Conservation (phyloP, 2,113 vertebrate species). For the Pomatostomus ruficeps region DNA sequence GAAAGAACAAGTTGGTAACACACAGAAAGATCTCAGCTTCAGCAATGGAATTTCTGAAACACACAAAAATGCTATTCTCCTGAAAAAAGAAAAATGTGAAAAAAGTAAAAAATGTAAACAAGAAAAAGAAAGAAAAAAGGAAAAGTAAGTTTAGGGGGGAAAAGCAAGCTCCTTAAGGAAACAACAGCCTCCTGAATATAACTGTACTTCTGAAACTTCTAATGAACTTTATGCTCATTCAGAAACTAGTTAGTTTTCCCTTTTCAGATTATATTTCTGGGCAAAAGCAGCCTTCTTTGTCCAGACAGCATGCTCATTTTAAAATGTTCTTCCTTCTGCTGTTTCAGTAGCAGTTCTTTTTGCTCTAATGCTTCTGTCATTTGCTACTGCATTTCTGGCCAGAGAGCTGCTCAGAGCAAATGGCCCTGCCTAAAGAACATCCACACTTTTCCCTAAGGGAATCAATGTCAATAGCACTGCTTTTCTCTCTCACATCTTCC, state of each 20-base stretch:
- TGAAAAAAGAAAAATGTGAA: neutral
- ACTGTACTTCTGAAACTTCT: neutral
- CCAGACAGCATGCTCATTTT: neutral
- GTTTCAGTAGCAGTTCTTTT: neutral
- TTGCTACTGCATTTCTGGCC: neutral
- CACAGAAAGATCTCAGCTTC: neutral
- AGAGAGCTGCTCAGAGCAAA: neutral
- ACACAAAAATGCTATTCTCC: neutral
- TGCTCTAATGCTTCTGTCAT: neutral
- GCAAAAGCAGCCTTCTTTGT: neutral
- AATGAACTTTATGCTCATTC: neutral
- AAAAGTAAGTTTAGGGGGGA: accelerated
- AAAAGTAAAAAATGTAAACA: neutral
- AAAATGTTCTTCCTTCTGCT: neutral
- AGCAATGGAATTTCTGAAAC: neutral
- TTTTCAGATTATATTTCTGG: neutral
- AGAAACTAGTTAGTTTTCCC: neutral
- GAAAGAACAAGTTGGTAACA: neutral
- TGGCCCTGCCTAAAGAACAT: neutral
- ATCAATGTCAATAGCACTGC: neutral
- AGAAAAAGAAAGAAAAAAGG: too few species aligned
- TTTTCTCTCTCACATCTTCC: neutral
- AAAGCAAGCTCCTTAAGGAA: neutral
- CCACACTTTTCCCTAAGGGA: neutral
- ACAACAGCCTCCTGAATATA: neutral